Conservation (phyloP, 1,140 invertebrate species). For the Vanessa tameamea region DNA sequence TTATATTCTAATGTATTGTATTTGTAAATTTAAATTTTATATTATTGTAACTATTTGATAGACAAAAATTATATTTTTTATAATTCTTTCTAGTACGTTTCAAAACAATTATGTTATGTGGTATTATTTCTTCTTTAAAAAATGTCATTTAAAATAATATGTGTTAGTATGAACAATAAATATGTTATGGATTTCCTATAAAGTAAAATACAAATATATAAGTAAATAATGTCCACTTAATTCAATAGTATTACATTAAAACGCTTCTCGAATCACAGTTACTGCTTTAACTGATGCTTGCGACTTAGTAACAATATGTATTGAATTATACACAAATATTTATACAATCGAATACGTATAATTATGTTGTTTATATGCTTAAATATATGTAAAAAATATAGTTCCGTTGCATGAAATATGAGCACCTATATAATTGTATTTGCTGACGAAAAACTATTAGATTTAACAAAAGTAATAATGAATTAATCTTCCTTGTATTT, state of each 20-base stretch:
- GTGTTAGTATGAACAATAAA: too few species aligned
- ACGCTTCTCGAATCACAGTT: slow-evolving; percentile 10
- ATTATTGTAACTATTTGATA: background rate
- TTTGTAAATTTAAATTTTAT: background rate
- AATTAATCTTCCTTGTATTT: slow-evolving; percentile 33
- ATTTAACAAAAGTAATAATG: slow-evolving; percentile 6
- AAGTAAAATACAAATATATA: background rate
- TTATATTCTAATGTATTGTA: background rate
- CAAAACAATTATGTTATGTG: too few species aligned
- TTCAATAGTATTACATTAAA: slow-evolving; percentile 15
- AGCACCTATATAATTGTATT: slow-evolving; percentile 19
- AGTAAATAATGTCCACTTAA: slow-evolving; percentile 10
- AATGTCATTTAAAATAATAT: too few species aligned
- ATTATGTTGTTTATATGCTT: slow-evolving; percentile 12
- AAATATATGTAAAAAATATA: background rate
- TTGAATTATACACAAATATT: slow-evolving; percentile 25
- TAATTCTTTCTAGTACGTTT: too few species aligned
- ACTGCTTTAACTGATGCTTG: slow-evolving; percentile 25
- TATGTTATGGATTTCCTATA: too few species aligned
- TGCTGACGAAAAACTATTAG: slow-evolving; percentile 27
- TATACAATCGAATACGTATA: background rate
- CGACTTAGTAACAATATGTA: slow-evolving; percentile 9
- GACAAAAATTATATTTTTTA: too few species aligned
- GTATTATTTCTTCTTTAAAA: too few species aligned
- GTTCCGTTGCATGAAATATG: slow-evolving; percentile 22